Conservation (phyloP, 2,888 invertebrate genomes). For the Pristionchus entomophagus region DNA sequence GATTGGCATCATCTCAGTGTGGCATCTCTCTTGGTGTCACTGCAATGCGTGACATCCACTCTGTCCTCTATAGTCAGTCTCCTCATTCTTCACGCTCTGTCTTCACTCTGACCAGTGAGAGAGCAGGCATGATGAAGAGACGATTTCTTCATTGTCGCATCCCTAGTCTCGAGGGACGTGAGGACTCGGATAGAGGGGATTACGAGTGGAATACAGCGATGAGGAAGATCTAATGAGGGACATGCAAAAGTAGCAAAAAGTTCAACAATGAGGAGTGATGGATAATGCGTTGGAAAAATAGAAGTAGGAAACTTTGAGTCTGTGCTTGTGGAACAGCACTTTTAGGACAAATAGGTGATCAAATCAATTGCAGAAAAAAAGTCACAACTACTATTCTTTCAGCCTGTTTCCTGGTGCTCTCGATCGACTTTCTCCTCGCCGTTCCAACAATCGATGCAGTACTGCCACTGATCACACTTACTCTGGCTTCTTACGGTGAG, state of each 20-base stretch:
- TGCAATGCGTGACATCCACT: constrained; percentile 4
- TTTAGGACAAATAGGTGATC: not conserved
- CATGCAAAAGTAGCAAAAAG: too few relatives aligned
- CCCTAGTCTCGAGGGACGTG: not conserved
- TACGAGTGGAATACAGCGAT: not conserved
- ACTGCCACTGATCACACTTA: constrained; percentile 64
- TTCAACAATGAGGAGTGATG: too few relatives aligned
- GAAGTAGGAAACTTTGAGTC: too few relatives aligned
- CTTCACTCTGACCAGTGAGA: too few relatives aligned
- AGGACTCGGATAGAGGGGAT: not conserved
- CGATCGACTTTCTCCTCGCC: constrained; percentile 49
- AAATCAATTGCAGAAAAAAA: not conserved
- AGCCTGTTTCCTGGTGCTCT: constrained; percentile 34
- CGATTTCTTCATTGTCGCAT: too few relatives aligned
- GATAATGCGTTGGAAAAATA: too few relatives aligned
- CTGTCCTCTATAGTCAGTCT: too few relatives aligned
- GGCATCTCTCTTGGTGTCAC: not conserved
- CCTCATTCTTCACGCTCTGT: too few relatives aligned
- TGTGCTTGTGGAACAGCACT: too few relatives aligned
- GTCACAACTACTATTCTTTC: not conserved
- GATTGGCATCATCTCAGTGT: constrained; percentile 30
- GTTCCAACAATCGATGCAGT: constrained; percentile 62
- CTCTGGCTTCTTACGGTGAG: constrained; percentile 61
- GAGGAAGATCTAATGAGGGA: not conserved
- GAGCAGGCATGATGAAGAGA: too few relatives aligned